Evolutionary conservation across 2,797 vertebrate genomes (phyloP).

Genomic region (Momotus momota): DNA sequence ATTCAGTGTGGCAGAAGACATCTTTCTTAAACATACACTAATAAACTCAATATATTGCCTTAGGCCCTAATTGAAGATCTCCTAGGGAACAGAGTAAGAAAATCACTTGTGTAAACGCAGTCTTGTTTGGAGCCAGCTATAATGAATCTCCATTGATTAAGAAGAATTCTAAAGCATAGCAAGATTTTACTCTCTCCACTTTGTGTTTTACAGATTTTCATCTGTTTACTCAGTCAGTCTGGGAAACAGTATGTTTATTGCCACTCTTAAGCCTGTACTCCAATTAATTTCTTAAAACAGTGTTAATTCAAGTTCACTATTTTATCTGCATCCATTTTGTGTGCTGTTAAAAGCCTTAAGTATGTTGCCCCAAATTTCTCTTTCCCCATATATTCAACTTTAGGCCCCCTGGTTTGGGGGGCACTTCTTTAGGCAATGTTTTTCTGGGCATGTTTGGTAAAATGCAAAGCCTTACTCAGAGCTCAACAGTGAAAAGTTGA

Average conservation of each 20-base stretch:
- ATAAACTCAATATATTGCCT: neutral
- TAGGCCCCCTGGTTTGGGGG: neutral
- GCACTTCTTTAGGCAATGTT: neutral
- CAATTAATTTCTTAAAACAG: neutral
- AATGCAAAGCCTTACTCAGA: neutral
- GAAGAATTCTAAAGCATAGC: neutral
- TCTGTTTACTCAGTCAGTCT: neutral
- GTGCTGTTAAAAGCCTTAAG: neutral
- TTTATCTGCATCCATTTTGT: neutral
- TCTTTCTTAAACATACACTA: neutral
- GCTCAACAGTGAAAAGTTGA: neutral
- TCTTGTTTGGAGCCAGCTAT: neutral
- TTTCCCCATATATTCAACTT: neutral
- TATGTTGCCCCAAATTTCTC: fast-evolving
- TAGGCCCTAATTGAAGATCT: neutral
- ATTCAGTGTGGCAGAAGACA: neutral
- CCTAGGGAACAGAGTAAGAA: neutral
- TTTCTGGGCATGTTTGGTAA: neutral
- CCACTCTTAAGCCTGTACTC: neutral
- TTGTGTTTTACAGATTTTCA: neutral
- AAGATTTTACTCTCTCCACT: neutral
- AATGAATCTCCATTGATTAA: neutral
- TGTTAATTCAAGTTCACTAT: neutral
- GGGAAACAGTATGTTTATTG: neutral
- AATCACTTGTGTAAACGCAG: neutral